phyloP scores from a whole-genome alignment of 2,113 vertebrate species.

The Isichthys henryi region DNA sequence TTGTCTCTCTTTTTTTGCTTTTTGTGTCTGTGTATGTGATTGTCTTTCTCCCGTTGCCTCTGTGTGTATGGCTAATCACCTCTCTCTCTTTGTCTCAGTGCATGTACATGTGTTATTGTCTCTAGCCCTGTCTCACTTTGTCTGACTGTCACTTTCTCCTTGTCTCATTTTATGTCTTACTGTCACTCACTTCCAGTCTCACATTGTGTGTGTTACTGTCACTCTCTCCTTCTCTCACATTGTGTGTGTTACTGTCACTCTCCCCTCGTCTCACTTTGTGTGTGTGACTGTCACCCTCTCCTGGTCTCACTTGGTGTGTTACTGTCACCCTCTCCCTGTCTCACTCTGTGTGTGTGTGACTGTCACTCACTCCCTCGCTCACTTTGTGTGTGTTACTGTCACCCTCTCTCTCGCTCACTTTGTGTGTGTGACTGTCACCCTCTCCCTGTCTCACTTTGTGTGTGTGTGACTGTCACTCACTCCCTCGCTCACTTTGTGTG shows the following conservation, averaged over 20 bases:
- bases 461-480: neutral
- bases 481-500: neutral
- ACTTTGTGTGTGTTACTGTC: neutral
- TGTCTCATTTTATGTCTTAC: neutral
- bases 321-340: neutral
- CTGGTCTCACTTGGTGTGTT: neutral
- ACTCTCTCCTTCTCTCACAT: neutral
- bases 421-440: neutral
- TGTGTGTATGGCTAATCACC: neutral
- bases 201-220: neutral
- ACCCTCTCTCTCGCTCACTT: neutral
- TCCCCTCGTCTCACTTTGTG: neutral
- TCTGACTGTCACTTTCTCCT: neutral
- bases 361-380: neutral
- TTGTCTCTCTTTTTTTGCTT: neutral
- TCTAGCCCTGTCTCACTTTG: neutral
- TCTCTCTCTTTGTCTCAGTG: neutral
- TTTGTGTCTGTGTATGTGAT: neutral
- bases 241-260: neutral
- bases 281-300: neutral
- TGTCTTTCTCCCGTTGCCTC: too few relatives aligned
- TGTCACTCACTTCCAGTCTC: neutral
- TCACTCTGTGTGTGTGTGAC: neutral
- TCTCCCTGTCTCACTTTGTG: neutral
- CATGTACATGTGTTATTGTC: neutral